Evolutionary conservation across 2,113 vertebrate genomes (phyloP).

Genomic region (Strix uralensis): DNA sequence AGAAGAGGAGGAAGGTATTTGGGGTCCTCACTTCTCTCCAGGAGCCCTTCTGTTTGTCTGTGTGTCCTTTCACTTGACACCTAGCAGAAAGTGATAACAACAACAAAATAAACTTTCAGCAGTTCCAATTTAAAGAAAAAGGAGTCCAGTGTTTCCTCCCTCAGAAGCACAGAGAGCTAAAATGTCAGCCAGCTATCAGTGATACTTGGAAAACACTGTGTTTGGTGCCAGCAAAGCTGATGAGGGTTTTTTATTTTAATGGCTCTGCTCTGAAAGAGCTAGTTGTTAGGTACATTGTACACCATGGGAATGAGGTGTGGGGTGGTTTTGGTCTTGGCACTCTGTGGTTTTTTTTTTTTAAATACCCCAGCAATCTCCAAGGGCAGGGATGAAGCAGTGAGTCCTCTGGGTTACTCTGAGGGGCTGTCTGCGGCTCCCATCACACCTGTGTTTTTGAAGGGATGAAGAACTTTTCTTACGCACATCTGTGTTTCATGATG

Average conservation of each 20-base stretch:
- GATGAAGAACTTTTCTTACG: background rate
- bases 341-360: background rate
- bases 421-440: background rate
- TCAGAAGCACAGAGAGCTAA: background rate
- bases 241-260: background rate
- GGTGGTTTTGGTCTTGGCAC: background rate
- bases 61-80: background rate
- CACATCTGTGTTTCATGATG: background rate
- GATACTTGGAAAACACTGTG: background rate
- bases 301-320: slow-evolving; percentile 17
- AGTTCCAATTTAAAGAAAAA: slow-evolving; percentile 21
- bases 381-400: accelerated
- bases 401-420: background rate
- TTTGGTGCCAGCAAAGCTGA: background rate
- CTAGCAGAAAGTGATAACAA: slow-evolving; percentile 21
- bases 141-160: background rate
- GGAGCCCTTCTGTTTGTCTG: background rate
- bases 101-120: slow-evolving; percentile 32
- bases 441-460: background rate
- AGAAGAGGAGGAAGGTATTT: background rate
- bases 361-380: background rate
- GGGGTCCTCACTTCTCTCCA: background rate
- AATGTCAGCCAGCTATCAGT: background rate
- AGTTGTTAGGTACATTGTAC: slow-evolving; percentile 29
- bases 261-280: slow-evolving; percentile 5